Conservation (phyloP, 2,797 vertebrate species). For the Halcyon badia region DNA sequence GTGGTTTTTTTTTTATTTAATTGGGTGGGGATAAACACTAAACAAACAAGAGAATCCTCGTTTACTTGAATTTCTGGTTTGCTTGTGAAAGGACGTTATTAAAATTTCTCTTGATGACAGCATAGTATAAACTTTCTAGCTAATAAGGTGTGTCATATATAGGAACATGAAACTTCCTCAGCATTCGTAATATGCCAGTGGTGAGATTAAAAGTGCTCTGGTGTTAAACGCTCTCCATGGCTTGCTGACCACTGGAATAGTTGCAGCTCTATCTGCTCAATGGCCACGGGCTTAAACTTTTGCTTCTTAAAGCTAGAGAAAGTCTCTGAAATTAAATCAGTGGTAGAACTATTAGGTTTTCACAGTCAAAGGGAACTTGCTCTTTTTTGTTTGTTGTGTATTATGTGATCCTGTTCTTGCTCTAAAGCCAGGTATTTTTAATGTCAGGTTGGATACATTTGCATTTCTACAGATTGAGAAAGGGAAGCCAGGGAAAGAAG, state of each 20-base stretch:
- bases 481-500: not conserved
- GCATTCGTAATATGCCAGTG: not conserved
- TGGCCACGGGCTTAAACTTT: not conserved
- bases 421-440: accelerated
- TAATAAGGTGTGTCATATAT: slow-evolving; percentile 45
- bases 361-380: not conserved
- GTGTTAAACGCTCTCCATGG: not conserved
- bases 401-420: not conserved
- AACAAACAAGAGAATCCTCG: slow-evolving; percentile 54
- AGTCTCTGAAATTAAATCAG: not conserved
- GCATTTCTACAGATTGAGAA: not conserved
- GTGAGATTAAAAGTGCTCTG: not conserved
- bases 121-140: slow-evolving; percentile 44
- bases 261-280: not conserved
- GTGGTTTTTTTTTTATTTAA: not conserved
- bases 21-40: slow-evolving; percentile 42
- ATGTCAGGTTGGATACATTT: not conserved
- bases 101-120: slow-evolving; percentile 58
- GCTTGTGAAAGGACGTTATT: slow-evolving; percentile 57
- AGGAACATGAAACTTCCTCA: slow-evolving; percentile 10
- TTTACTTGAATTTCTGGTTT: slow-evolving; percentile 78
- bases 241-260: not conserved
- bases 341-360: not conserved
- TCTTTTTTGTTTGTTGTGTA: not conserved
- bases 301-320: not conserved